Conservation (phyloP, 2,888 invertebrate species). For the Andricus curvator region DNA sequence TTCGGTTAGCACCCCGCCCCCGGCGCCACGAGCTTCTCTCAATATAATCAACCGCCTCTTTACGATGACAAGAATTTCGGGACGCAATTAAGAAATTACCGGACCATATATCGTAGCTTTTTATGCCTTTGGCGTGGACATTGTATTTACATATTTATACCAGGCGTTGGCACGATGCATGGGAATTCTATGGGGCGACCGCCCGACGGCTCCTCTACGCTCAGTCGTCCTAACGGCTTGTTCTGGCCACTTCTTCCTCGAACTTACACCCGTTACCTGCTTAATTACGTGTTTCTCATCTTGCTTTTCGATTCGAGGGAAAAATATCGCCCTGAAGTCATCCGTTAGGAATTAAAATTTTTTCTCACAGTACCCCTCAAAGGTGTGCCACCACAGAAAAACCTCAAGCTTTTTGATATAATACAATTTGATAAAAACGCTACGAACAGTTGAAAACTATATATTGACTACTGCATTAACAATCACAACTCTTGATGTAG, state of each 20-base stretch:
- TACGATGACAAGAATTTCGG: constrained; percentile 77
- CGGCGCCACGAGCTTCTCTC: constrained; percentile 68
- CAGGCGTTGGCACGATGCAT: constrained; percentile 56
- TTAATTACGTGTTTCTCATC: constrained; percentile 53
- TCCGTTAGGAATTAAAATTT: not conserved
- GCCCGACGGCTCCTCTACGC: constrained; percentile 67
- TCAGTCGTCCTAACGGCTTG: constrained; percentile 42
- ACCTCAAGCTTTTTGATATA: not conserved
- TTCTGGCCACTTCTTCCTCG: constrained; percentile 45
- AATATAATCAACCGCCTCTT: constrained; percentile 73
- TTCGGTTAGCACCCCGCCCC: constrained; percentile 57
- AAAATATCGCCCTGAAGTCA: constrained; percentile 30
- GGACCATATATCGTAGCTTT: constrained; percentile 75
- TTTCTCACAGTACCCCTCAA: not conserved
- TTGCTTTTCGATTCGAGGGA: constrained; percentile 42
- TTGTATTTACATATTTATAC: constrained; percentile 75
- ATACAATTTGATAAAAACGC: too few species aligned
- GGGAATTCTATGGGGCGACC: constrained; percentile 55
- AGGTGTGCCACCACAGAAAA: not conserved
- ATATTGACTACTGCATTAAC: too few species aligned
- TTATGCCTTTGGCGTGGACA: constrained; percentile 69
- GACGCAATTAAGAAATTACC: constrained; percentile 77
- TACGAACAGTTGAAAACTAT: too few species aligned
- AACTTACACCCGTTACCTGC: constrained; percentile 52
- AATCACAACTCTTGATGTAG: too few species aligned